Evolutionary conservation across 2,113 vertebrate species (phyloP).

Genomic region (Chloroceryle aenea): DNA sequence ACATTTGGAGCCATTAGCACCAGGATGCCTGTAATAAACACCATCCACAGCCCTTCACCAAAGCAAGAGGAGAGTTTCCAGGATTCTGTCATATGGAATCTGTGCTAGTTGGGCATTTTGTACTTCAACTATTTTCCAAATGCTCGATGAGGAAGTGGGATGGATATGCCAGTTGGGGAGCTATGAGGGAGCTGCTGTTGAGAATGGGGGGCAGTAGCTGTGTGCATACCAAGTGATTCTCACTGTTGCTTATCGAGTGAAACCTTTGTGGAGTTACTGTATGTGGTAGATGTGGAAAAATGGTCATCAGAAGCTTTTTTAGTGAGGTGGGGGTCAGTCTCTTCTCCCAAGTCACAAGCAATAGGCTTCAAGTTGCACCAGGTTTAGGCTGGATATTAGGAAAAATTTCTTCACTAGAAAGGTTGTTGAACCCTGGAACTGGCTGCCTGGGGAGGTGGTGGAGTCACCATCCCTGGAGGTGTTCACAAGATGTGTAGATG

Average conservation of each 20-base stretch:
- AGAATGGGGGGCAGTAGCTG: neutral
- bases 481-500: neutral
- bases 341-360: too few species aligned
- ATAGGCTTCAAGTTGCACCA: too few species aligned
- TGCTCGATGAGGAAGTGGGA: neutral
- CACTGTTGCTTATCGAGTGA: neutral
- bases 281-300: neutral
- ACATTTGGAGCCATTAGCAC: neutral
- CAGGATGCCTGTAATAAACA: neutral
- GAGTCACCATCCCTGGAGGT: neutral
- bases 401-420: too few species aligned
- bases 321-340: too few species aligned
- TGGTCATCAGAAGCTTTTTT: too few species aligned
- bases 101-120: fast-evolving
- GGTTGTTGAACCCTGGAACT: too few species aligned
- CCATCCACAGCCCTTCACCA: neutral
- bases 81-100: neutral
- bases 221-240: neutral
- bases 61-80: neutral
- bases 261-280: neutral
- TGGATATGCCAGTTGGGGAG: neutral
- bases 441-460: neutral
- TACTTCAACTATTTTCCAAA: neutral
- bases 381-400: too few species aligned
- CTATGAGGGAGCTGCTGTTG: neutral